phyloP scores from a whole-genome alignment of 2,113 vertebrate genomes.

The Syngnathus floridae region DNA sequence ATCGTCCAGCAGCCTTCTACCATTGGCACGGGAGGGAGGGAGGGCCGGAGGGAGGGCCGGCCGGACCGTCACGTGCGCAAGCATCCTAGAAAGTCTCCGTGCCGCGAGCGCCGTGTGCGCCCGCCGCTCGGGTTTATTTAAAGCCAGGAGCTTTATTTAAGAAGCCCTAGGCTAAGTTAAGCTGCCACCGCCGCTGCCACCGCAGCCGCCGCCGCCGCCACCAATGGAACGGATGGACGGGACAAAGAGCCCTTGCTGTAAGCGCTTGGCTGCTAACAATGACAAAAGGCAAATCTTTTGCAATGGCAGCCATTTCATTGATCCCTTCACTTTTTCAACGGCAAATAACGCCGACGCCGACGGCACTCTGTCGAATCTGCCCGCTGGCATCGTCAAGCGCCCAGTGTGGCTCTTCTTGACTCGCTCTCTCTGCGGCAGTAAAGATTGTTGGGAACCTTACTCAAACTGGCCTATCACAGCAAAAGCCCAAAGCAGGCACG shows the following conservation, averaged over 20 bases:
- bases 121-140: slow-evolving; percentile 51
- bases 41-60: too few species aligned
- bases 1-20: neutral
- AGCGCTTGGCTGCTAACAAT: slow-evolving; percentile 28
- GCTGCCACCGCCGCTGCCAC: neutral
- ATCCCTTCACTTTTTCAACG: slow-evolving; percentile 37
- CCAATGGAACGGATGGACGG: too few species aligned
- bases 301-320: slow-evolving; percentile 43
- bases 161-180: slow-evolving; percentile 60
- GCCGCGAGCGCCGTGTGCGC: neutral
- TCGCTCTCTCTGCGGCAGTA: slow-evolving; percentile 9
- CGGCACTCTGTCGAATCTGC: slow-evolving; percentile 25
- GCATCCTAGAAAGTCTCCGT: slow-evolving; percentile 36
- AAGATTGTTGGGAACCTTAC: neutral
- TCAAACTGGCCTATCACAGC: neutral
- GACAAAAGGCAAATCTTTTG: slow-evolving; percentile 34
- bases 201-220: too few species aligned
- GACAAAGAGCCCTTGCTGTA: slow-evolving; percentile 21
- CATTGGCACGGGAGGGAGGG: slow-evolving; percentile 3
- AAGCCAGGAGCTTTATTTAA: slow-evolving; percentile 61
- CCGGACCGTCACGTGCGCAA: slow-evolving; percentile 37
- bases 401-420: slow-evolving; percentile 14
- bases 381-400: neutral
- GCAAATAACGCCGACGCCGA: slow-evolving; percentile 19
- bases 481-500: neutral